Evolutionary conservation across 2,888 invertebrate species (phyloP).

Genomic region (Dolichopus griseipennis): DNA sequence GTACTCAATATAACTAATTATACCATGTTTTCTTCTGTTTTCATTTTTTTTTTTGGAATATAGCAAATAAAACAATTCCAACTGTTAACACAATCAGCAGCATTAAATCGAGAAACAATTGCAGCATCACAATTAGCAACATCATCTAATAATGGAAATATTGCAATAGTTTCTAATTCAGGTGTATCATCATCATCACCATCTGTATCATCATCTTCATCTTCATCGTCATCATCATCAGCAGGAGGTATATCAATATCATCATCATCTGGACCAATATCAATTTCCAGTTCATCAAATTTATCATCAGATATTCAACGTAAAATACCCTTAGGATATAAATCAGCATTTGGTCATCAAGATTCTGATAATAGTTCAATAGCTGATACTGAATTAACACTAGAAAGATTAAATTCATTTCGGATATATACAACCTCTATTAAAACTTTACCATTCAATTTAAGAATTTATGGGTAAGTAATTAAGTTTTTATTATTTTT

Average conservation of each 20-base stretch:
- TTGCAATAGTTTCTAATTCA: constrained; percentile 18
- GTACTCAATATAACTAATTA: constrained; percentile 11
- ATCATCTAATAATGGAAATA: constrained; percentile 25
- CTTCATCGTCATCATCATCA: not conserved
- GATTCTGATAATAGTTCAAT: constrained; percentile 12
- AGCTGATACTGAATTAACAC: constrained; percentile 30
- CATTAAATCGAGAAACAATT: constrained; percentile 42
- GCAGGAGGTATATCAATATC: not conserved
- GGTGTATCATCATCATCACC: constrained; percentile 22
- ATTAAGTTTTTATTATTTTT: not conserved
- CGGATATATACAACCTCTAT: constrained; percentile 43
- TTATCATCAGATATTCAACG: constrained; percentile 12
- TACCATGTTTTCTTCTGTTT: not conserved
- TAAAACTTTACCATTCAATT: constrained; percentile 42
- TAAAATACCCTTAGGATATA: constrained; percentile 9
- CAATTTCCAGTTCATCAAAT: constrained; percentile 21
- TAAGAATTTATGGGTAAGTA: constrained; percentile 43
- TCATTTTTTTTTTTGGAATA: constrained; percentile 10
- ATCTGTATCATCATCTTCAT: constrained; percentile 23
- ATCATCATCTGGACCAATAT: constrained; percentile 19
- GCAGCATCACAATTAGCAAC: constrained; percentile 43
- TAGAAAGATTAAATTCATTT: constrained; percentile 41
- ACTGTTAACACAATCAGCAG: constrained; percentile 42
- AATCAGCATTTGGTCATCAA: not conserved
- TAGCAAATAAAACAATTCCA: constrained; percentile 44